Evolutionary conservation across 1,140 invertebrate genomes (phyloP).

Genomic region (Drosophila pseudoananassae): DNA sequence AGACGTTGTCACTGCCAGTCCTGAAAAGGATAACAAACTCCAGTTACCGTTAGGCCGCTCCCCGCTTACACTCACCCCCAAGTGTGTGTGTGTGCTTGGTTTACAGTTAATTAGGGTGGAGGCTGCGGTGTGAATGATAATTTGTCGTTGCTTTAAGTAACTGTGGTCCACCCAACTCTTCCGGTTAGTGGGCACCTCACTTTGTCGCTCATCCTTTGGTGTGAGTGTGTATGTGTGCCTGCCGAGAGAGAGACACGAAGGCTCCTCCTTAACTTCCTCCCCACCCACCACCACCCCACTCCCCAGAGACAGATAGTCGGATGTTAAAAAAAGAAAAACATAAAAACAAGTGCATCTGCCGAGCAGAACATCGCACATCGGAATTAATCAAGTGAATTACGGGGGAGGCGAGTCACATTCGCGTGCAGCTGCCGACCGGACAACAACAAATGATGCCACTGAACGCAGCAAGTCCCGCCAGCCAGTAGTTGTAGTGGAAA

Average conservation of each 20-base stretch:
- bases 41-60: slow-evolving; percentile 38
- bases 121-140: not conserved
- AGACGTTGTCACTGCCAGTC: not conserved
- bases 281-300: not conserved
- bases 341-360: slow-evolving; percentile 24
- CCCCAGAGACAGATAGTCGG: slow-evolving; percentile 10
- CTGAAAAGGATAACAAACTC: slow-evolving; percentile 11
- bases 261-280: not conserved
- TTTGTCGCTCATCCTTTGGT: slow-evolving; percentile 8
- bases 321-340: not conserved
- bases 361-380: slow-evolving; percentile 6
- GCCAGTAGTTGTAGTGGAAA: not conserved
- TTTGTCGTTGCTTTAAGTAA: not conserved
- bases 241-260: slow-evolving; percentile 10
- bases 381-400: slow-evolving; percentile 41
- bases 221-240: not conserved
- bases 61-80: not conserved
- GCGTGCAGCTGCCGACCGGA: slow-evolving; percentile 20
- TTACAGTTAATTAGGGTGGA: not conserved
- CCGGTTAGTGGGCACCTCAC: not conserved
- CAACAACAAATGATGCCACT: slow-evolving; percentile 19
- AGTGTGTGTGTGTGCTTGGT: slow-evolving; percentile 19
- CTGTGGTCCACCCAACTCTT: slow-evolving; percentile 1
- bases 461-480: not conserved
- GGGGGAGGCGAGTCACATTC: slow-evolving; percentile 8